Evolutionary conservation across 2,113 vertebrate species (phyloP), one percentile per base, ranked within the genome.

Genomic region (Pelecanus crispus): DNA sequence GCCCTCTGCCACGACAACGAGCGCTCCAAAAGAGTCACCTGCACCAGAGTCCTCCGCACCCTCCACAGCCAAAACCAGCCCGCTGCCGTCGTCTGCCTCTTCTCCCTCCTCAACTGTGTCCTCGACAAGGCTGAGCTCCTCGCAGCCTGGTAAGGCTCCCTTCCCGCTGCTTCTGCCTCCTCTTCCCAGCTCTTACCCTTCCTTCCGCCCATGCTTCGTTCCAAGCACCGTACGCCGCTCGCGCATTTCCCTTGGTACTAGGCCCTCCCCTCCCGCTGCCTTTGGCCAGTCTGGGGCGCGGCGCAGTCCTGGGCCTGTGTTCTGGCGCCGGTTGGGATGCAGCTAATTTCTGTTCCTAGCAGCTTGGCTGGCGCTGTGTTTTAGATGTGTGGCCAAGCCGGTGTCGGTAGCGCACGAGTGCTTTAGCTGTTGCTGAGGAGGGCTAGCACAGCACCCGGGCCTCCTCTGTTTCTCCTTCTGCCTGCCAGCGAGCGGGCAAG

Each of bases 1-100:
- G 52, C 2, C 31, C 2, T 45, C 86, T 17, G 36, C 67, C 11
- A 8, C 7, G 0, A 24, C 4, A 0, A 38, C 59, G 0, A 42
- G 14, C n/a, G 36, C 71, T 63, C 18, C 56, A 40, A 31, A 21
- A 21, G 70, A 83, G 36, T 38, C 19, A 2, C 62, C 68, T 29
- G 17, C 24, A 24, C 4, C 72, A 5, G 45, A 63, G 34, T 62
- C 78, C 34, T 45, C 66, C 2, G 17, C 67, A 5, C n/a, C 56
- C 36, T 67, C 56, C 59, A 91, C 88, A 44, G 85, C 80, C 40
- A 81, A 40, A 66, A 85, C 84, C 45, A 94, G 62, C 52, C 59
- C 17, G 4, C 82, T n/a, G n/a, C n/a, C n/a, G n/a, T n/a, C n/a
- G n/a, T n/a, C n/a, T n/a, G n/a, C n/a, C n/a, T n/a, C n/a, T 78